Conservation (phyloP, 2,888 invertebrate genomes). For the Neocrepidodera transversa region DNA sequence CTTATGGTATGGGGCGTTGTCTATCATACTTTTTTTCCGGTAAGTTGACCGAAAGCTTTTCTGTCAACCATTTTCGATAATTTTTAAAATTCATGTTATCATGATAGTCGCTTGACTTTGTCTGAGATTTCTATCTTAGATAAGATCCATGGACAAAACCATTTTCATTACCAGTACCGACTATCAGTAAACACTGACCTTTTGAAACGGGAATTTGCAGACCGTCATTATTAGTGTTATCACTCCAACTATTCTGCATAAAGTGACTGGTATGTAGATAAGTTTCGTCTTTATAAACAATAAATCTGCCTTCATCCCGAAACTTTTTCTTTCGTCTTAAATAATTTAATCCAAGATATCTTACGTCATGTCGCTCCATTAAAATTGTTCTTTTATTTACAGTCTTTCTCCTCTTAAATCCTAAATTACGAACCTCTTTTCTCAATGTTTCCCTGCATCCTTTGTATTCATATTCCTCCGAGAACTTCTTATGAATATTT, state of each 20-base stretch:
- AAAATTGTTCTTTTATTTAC: background rate
- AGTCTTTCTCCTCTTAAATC: background rate
- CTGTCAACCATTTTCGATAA: conserved; percentile 29
- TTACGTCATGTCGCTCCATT: background rate
- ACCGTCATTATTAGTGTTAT: no score
- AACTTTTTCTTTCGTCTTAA: no score
- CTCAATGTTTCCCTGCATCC: background rate
- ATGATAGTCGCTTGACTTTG: conserved; percentile 19
- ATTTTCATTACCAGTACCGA: conserved; percentile 24
- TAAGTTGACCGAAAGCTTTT: conserved; percentile 34
- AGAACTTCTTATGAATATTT: background rate
- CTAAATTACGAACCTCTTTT: background rate
- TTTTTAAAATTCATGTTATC: conserved; percentile 25
- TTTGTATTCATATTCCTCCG: background rate
- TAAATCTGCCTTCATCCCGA: no score
- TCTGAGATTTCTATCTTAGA: no score
- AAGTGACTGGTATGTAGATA: no score
- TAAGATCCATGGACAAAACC: conserved; percentile 24
- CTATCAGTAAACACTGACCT: conserved; percentile 22
- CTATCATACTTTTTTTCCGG: conserved; percentile 40
- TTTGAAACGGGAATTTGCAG: background rate
- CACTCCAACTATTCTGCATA: no score
- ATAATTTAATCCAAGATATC: no score
- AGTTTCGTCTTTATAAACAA: background rate
- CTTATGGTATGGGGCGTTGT: conserved; percentile 38